Evolutionary conservation across 1,140 invertebrate genomes (phyloP).

Genomic region (Heliconius himera): DNA sequence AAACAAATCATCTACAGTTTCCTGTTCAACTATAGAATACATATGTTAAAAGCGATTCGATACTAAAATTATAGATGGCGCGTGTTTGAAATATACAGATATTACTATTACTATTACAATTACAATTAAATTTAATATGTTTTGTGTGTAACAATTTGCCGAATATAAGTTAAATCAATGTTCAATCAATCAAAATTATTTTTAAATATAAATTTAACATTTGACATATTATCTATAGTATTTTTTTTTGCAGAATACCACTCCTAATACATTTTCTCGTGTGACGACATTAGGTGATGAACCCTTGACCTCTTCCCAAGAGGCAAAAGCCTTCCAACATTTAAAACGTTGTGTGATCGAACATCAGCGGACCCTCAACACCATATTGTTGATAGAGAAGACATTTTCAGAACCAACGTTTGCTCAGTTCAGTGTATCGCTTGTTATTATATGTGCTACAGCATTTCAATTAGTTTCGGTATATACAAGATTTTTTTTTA

Average conservation of each 20-base stretch:
- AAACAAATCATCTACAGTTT: too few species aligned
- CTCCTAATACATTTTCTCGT: background rate
- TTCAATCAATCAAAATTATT: too few species aligned
- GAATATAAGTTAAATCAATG: too few species aligned
- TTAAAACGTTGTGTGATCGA: constrained; percentile 42
- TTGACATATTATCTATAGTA: background rate
- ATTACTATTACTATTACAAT: too few species aligned
- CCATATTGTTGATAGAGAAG: constrained; percentile 62
- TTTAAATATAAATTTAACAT: too few species aligned
- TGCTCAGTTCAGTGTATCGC: constrained; percentile 78
- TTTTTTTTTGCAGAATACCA: background rate
- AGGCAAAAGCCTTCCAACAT: background rate
- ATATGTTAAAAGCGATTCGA: too few species aligned
- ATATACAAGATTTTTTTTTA: constrained; percentile 30
- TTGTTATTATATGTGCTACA: constrained; percentile 80
- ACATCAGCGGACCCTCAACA: constrained; percentile 63
- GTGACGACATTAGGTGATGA: background rate
- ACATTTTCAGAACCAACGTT: constrained; percentile 77
- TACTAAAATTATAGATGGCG: too few species aligned
- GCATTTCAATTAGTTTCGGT: constrained; percentile 80
- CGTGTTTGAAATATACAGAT: too few species aligned
- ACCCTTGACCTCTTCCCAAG: background rate
- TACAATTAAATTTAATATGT: too few species aligned
- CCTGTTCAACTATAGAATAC: too few species aligned
- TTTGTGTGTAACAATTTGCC: too few species aligned